Evolutionary conservation across 1,140 invertebrate genomes (phyloP), one percentile per base, ranked within the genome.

Genomic region (Eufriesea mexicana): DNA sequence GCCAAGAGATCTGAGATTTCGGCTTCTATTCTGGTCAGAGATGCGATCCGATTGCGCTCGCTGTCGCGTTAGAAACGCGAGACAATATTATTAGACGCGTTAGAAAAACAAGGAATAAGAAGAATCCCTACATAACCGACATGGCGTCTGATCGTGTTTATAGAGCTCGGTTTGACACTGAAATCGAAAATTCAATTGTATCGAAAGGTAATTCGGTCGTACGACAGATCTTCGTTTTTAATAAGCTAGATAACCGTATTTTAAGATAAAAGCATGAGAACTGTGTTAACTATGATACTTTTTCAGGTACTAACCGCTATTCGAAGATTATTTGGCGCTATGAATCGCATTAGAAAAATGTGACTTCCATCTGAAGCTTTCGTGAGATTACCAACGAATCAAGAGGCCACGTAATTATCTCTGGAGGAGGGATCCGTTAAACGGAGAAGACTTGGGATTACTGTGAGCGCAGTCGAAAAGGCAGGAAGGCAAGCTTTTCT

Each of bases 1-100:
- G 80, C 80, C 80, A 83, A 84, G 70, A 91, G 85, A 91, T 91
- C 89, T 84, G 80, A 91, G 90, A 90, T 91, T 92, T 91, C 89
- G 88, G 79, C 78, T 89, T 90, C 90, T 92, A 92, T 91, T 92
- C 89, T 91, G 72, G 91, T 91, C 84, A 42, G 86, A 85, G 90
- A 89, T 88, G 90, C 91, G 91, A 91, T 91, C 89, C 90, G 90
- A 91, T 91, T 91, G 90, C 90, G 83, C 84, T 91, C 87, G 89
- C 86, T 88, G 88, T 86, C 84, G 88, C 88, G 89, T 91, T 90
- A 89, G 89, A 92, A 92, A 91, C 89, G 90, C 91, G 90, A 91
- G 91, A 91, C 91, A 90, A 91, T 92, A 93, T 93, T 93, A 93
- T 93, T 93, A 93, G 91, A 91, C 86, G 71, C 86, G 87, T 89